Evolutionary conservation across 2,888 invertebrate species (phyloP), one percentile per base, ranked within the genome.

Genomic region (Hymenopus coronatus): DNA sequence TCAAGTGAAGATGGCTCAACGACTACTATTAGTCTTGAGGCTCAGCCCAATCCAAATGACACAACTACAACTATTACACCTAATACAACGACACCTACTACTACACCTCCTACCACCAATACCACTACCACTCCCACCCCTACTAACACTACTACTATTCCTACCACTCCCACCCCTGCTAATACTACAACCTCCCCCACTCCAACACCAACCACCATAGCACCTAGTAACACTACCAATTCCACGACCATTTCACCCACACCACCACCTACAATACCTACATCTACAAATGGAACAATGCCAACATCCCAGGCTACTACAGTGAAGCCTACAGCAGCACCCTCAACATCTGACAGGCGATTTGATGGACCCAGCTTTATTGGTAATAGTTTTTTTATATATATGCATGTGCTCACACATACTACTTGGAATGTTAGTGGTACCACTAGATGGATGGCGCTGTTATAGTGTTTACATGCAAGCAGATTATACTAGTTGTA

Each of bases 331-430:
- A 89, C 91, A 28, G 54, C 91, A n/a, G 84, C 91, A 1, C 89
- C 91, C 27, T 91, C 92, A 9, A 88, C 91, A 4, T 91, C 91
- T 12, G 92, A 92, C 92, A 93, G 93, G 92, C 95, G 95, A 84
- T 97, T 97, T 92, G 97, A 97, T 92, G 96, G 96, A 3, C 94
- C 96, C 1, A 97, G 97, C 91, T 97, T 97, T 93, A 94, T 97
- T 90, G 91, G 91, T 91, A 89, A 90, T 90, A 88, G 15, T 28
- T 25, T 28, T 83, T 83, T 15, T 20, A 27, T 20, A 40, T 40
- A 40, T 40, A n/a, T n/a, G n/a, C n/a, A n/a, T n/a, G n/a, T n/a
- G n/a, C n/a, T n/a, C n/a, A n/a, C n/a, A n/a, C n/a, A n/a, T n/a
- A n/a, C n/a, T n/a, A n/a, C n/a, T n/a, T n/a, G n/a, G n/a, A n/a